Evolutionary conservation across 1,140 invertebrate genomes (phyloP).

Genomic region (Drosophila nikananu): DNA sequence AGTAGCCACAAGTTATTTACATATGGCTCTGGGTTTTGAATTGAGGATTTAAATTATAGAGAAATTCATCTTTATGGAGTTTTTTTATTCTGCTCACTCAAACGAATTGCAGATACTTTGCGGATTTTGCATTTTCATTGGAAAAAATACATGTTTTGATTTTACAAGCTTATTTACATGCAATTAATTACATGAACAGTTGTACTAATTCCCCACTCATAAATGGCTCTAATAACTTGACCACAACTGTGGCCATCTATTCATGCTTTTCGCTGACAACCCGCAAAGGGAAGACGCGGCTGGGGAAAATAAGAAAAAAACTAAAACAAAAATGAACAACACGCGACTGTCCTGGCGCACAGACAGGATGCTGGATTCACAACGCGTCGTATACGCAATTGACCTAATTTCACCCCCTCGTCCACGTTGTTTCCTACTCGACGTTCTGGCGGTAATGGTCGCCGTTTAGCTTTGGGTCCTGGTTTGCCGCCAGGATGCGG

Average conservation of each 20-base stretch:
- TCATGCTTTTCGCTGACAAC: constrained; percentile 16
- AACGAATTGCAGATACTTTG: neutral
- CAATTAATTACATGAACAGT: neutral
- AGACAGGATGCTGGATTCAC: constrained; percentile 55
- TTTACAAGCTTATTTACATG: neutral
- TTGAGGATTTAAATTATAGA: neutral
- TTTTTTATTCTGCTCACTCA: neutral
- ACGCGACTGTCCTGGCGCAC: constrained; percentile 45
- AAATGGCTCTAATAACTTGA: neutral
- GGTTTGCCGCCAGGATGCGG: constrained; percentile 52
- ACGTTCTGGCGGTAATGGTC: constrained; percentile 55
- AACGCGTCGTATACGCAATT: constrained; percentile 62
- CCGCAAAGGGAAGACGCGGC: constrained; percentile 16
- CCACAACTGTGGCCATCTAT: constrained; percentile 2
- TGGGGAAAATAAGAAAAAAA: constrained; percentile 1
- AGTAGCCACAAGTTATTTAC: constrained; percentile 17
- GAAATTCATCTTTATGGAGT: neutral
- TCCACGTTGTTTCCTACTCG: constrained; percentile 28
- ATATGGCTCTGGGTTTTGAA: neutral
- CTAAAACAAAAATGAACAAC: constrained; percentile 48
- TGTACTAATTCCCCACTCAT: neutral
- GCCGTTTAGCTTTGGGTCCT: constrained; percentile 49
- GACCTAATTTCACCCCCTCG: constrained; percentile 61
- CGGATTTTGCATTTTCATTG: constrained; percentile 3
- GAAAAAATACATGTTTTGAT: neutral